Evolutionary conservation across 2,888 invertebrate species (phyloP), one percentile per base, ranked within the genome.

Genomic region (Zaprionus obscuricornis): DNA sequence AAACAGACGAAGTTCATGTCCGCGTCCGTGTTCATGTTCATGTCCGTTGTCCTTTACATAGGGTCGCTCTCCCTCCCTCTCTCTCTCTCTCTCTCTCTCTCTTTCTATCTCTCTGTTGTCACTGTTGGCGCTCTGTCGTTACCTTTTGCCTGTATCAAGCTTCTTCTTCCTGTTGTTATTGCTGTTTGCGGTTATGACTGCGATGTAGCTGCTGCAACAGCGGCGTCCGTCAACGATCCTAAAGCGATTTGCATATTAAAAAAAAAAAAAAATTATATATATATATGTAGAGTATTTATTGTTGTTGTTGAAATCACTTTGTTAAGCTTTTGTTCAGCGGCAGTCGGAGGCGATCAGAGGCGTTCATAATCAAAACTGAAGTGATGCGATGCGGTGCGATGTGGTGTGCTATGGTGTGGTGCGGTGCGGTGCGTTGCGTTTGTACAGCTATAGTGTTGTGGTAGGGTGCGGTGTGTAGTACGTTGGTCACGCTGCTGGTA

Each of bases 301-400:
- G 13, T 37, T 59, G 36, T 79, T 74, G 66, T 74, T 67, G 64
- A 77, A 77, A 84, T 84, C 77, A 84, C 77, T 77, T 82, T 81
- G 77, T 84, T 77, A 77, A 74, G 74, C 77, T 77, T 49, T 79
- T 77, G 76, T 75, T 56, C 65, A 59, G 76, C 76, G 60, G 76
- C 83, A 69, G 50, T 77, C 64, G 79, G 63, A 64, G 33, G 20
- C 45, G 49, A 42, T 39, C 67, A 72, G 73, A 70, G 77, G 82
- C 77, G 78, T 85, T 84, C 82, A 85, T 78, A 78, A 78, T 85
- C 85, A 82, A 77, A 76, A 74, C 74, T 76, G 82, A 77, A 76
- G 75, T 76, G 81, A 65, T 56, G 79, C 62, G 46, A n/a, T 58
- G 56, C 55, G 47, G 18, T 36, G 60, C 51, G 16, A 29, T 24